Evolutionary conservation across 2,797 vertebrate genomes (phyloP), one percentile per base, ranked within the genome.

Genomic region (Silurus aristotelis): DNA sequence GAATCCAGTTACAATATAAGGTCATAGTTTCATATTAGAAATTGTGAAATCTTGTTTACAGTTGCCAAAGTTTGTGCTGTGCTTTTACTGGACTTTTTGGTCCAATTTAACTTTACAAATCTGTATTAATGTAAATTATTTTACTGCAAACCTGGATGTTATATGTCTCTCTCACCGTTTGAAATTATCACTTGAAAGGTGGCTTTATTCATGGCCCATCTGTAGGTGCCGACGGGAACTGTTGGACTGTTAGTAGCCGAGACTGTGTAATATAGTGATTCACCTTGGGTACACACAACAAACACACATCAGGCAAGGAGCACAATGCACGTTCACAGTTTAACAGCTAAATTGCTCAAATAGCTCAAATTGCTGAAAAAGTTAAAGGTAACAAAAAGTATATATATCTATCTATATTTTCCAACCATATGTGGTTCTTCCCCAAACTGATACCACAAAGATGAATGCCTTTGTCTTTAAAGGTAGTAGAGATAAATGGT

Each of bases 221-320:
- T 94, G 82, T 92, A 77, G 64, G 95, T 90, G 13, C 85, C 85
- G 0, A 12, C 0, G 31, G 6, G 5, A 8, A 1, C 0, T 12
- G 5, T 2, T 15, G 2, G 1, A 12, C 6, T 38, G 31, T 46
- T 6, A 14, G 0, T 0, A 20, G 0, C 2, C 0, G 43, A 76
- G 25, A 64, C 0, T 38, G 60, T 76, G 61, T 83, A 76, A 68
- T 82, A 82, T 8, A 82, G 80, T 0, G 66, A 38, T 38, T 58
- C 27, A 58, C 52, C 80, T 82, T 52, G 52, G 7, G 70, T 58
- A 82, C 66, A 70, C 48, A 82, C 46, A 20, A 55, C 6, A 70
- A 22, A 82, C 48, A 80, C 63, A 79, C 10, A 80, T 80, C 58
- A 80, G 58, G 6, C 77, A 81, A 1, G 5, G 17, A 1, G 43